Percentiles rank a stretch among this genome's conserved stretches.
phyloP scores from a whole-genome alignment of 2,797 vertebrate species.

The Falco biarmicus region DNA sequence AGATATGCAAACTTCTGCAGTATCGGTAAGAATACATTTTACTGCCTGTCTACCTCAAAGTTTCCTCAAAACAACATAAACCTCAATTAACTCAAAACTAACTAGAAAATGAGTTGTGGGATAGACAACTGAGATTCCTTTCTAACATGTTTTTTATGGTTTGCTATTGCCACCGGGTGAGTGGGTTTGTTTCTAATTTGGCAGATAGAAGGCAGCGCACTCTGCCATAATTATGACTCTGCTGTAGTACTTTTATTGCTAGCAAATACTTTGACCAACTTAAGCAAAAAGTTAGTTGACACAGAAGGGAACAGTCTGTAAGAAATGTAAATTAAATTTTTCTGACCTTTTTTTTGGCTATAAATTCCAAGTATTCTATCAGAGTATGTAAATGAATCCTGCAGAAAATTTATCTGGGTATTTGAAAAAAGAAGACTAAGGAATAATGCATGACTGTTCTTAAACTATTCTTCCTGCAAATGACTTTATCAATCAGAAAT shows the following conservation, averaged over 20 bases:
- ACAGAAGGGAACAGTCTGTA: background rate
- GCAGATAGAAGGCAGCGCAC: background rate
- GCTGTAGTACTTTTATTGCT: background rate
- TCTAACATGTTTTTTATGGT: background rate
- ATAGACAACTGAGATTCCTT: background rate
- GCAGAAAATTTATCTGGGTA: background rate
- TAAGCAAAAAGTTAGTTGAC: background rate
- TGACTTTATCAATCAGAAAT: background rate
- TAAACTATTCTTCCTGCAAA: background rate
- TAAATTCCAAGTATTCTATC: background rate
- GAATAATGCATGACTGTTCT: background rate
- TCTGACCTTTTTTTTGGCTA: background rate
- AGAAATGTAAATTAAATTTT: background rate
- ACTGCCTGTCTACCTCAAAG: background rate
- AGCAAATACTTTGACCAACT: background rate
- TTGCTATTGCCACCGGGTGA: rapidly evolving
- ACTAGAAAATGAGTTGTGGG: background rate
- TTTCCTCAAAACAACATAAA: background rate
- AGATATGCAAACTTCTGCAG: background rate
- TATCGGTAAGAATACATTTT: background rate
- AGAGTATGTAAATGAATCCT: background rate
- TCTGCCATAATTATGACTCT: background rate
- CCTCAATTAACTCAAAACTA: background rate
- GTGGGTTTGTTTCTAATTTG: background rate
- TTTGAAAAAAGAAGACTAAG: background rate